A percentile compares a stretch with the other conserved stretches of the same genome.
Conservation (phyloP, 2,113 vertebrate species). For the Arvicanthis niloticus region DNA sequence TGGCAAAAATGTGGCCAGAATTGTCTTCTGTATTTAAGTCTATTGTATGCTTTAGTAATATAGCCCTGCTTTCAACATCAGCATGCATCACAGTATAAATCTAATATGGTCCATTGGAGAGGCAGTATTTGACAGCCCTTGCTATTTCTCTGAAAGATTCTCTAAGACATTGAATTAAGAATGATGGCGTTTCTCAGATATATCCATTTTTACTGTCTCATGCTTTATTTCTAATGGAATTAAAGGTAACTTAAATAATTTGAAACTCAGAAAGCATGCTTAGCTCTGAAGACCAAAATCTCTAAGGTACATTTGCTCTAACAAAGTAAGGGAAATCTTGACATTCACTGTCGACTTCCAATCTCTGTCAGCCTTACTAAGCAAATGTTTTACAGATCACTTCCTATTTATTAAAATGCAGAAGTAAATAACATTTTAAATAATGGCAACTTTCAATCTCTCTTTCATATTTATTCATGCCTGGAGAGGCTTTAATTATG, state of each 20-base stretch:
- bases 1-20: slow-evolving; percentile 37
- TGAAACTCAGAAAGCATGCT: slow-evolving; percentile 44
- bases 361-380: slow-evolving; percentile 20
- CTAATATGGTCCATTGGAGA: slow-evolving; percentile 49
- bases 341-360: slow-evolving; percentile 31
- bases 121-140: slow-evolving; percentile 60
- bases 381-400: slow-evolving; percentile 50
- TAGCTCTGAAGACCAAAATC: slow-evolving; percentile 34
- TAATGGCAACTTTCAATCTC: slow-evolving; percentile 33
- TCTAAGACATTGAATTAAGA: slow-evolving; percentile 65
- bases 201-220: slow-evolving; percentile 56
- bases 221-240: slow-evolving; percentile 74
- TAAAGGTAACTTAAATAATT: slow-evolving; percentile 66
- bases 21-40: slow-evolving; percentile 62
- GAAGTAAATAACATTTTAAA: slow-evolving; percentile 52
- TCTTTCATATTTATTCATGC: slow-evolving; percentile 59
- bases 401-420: slow-evolving; percentile 61
- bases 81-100: slow-evolving; percentile 58
- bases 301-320: background rate
- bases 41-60: slow-evolving; percentile 59
- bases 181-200: slow-evolving; percentile 60
- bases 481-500: slow-evolving; percentile 51
- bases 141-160: slow-evolving; percentile 68
- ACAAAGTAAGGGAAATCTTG: slow-evolving; percentile 21
- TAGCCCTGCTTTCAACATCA: slow-evolving; percentile 52